Base-by-base conservation (phyloP, 2,888 invertebrate genomes). In the Hecatera dysodea region DNA sequence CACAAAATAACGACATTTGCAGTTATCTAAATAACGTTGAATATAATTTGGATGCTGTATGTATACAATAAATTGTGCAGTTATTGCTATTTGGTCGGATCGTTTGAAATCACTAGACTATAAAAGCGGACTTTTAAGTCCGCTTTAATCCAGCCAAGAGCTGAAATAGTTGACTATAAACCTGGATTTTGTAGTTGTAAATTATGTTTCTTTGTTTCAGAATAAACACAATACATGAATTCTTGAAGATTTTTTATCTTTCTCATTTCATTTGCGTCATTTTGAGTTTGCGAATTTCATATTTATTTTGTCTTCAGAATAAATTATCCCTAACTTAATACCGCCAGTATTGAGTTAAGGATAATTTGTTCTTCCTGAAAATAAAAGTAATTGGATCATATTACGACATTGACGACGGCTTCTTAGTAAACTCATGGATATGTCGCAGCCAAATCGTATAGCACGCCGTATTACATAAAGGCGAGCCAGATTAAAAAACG, bases 81-180 rank as follows among this genome's bases (percentile, higher is more conserved):
- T 59, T 62, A 29, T 62, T 59, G 48, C 52, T 36, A 53, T 53
- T 36, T 46, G 19, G 36, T 69, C 12, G 11, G 19, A 66, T 77
- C n/a, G 39, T 66, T 68, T 60, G 22, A 50, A 81, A 48, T 72
- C 65, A 60, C 68, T 72, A 79, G n/a, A n/a, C n/a, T n/a, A n/a
- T n/a, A n/a, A n/a, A n/a, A n/a, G n/a, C n/a, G n/a, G n/a, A n/a
- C n/a, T n/a, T n/a, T n/a, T n/a, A 81, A 81, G 36, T 57, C 57
- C 22, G 46, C 52, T 77, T 71, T 71, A 36, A 62, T 57, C 39
- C 50, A 67, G 53, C 50, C 56, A 64, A 59, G 29, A 65, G 27
- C 52, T 65, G n/a, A 60, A 71, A 71, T 67, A 53, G 55, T 64
- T 50, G 8, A 12, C 24, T 42, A 57, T 71, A 77, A 76, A 76